Evolutionary conservation across 2,888 invertebrate species (phyloP), one percentile per base, ranked within the genome.

Genomic region (Lasius fuliginosus): DNA sequence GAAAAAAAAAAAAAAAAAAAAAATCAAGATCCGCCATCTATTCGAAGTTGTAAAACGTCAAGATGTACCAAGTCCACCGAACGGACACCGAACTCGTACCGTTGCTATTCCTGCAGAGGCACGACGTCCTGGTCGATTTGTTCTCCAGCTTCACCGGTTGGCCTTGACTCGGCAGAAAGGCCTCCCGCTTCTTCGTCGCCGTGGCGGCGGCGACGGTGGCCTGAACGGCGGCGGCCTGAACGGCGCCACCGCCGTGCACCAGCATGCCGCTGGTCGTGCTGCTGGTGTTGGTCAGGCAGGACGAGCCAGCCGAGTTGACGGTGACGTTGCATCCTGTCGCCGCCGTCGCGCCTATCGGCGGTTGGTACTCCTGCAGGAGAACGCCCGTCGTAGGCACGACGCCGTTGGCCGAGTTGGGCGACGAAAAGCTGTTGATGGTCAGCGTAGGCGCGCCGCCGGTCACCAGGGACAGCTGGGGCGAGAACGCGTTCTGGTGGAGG

Each of bases 321-420:
- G 92, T 91, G 93, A 95, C 92, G 94, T 95, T 90, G 96, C 95
- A 91, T 96, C 95, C 95, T 67, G 89, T 94, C 46, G 79, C 42
- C 23, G 90, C 95, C 94, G 95, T 95, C 82, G 95, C 95, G 92
- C 90, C 95, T 94, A 92, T 95, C 95, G 92, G 95, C 91, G 96
- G 95, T 93, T 96, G 96, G 86, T 94, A 94, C 94, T 96, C 94
- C 89, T 94, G 94, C 46, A 94, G 89, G 27, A 94, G 88, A 58
- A 94, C 93, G 46, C 94, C 93, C 58, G 92, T 93, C 73, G 93
- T 93, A 27, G 94, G 93, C 75, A 92, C 92, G 27, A 93, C 92
- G 74, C 85, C 92, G 11, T 89, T 90, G 56, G 90, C 91, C 82
- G 92, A 92, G 87, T 92, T 94, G 86, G 93, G 93, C 33, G 94